Conservation (phyloP, 2,113 vertebrate species). For the Syngnathus typhle region DNA sequence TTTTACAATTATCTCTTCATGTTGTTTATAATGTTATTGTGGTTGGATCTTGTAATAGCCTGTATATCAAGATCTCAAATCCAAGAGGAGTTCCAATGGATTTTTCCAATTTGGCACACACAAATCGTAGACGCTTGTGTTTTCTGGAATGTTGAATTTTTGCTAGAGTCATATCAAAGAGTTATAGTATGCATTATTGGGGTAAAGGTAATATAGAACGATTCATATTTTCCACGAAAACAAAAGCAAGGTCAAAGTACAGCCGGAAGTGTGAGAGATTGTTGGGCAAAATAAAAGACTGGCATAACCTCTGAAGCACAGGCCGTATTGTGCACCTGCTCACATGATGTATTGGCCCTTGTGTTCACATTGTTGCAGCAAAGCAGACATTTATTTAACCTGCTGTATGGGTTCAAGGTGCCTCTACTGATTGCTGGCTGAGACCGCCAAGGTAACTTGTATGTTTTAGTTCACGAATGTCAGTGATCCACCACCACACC, state of each 20-base stretch:
- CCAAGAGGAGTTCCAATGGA: neutral
- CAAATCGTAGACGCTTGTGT: neutral
- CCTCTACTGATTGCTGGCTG: conserved; percentile 32
- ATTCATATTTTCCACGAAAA: neutral
- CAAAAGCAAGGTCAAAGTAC: conserved; percentile 2
- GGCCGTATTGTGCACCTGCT: conserved; percentile 7
- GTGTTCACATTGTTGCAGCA: conserved; percentile 20
- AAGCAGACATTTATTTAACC: conserved; percentile 44
- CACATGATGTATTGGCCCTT: conserved; percentile 1
- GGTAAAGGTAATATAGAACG: neutral
- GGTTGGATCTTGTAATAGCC: neutral
- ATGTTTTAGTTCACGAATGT: conserved; percentile 30
- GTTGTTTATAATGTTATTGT: neutral
- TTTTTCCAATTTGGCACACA: neutral
- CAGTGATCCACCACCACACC: conserved; percentile 51
- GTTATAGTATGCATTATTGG: neutral
- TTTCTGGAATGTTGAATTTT: neutral
- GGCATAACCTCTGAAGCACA: neutral
- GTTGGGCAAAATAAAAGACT: neutral
- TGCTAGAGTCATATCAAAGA: neutral
- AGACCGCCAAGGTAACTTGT: conserved; percentile 35
- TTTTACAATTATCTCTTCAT: neutral
- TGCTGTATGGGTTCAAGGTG: conserved; percentile 43
- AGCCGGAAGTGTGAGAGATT: neutral
- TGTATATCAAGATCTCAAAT: neutral